Base-by-base conservation (phyloP, 2,797 vertebrate genomes). In the Amblyopsis hoosieri region DNA sequence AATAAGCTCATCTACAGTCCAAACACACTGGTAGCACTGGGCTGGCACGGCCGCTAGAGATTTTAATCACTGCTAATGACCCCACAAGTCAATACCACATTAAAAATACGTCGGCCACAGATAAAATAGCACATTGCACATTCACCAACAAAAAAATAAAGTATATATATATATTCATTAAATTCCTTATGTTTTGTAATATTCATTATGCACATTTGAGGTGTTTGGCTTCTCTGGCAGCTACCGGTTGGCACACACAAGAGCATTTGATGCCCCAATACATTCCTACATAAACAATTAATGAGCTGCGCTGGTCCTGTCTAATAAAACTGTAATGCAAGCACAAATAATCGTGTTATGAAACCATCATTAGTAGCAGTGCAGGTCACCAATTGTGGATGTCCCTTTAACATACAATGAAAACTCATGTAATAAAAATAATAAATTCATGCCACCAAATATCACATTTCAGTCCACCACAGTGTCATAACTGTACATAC, bases 31-130 rank as follows among this genome's bases (percentile, higher is more conserved):
- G 79, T 60, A 81, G 65, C 76, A 72, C 60, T 23, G 19, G 62
- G 72, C 60, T 23, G 19, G 62, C 64, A 76, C 75, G 72, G 83
- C 74, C 67, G 63, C 76, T 57, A 62, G 66, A 78, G 75, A 80
- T 80, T 83, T 76, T 81, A 87, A 88, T 87, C 59, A 75, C 68
- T 15, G 45, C 77, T 83, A 87, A 89, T 82, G 76, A 81, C 63
- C 71, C 80, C 72, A 76, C 79, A 73, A 80, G 75, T 88, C 76
- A 82, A 73, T 69, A 71, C 68, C 67, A 51, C 58, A 79, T 83
- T 79, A 82, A 79, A 76, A 67, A 54, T 72, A 71, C 72, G 74
- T 72, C 45, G 54, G 49, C 62, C 12, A 69, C 60, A 73, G 14
- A 31, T 23, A 54, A 48, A 10, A 48, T 12, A 48, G n/a, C 15